Percentiles rank a stretch among this genome's conserved stretches.
Evolutionary conservation across 1,140 invertebrate genomes (phyloP).

Genomic region (Drosophila carrolli): DNA sequence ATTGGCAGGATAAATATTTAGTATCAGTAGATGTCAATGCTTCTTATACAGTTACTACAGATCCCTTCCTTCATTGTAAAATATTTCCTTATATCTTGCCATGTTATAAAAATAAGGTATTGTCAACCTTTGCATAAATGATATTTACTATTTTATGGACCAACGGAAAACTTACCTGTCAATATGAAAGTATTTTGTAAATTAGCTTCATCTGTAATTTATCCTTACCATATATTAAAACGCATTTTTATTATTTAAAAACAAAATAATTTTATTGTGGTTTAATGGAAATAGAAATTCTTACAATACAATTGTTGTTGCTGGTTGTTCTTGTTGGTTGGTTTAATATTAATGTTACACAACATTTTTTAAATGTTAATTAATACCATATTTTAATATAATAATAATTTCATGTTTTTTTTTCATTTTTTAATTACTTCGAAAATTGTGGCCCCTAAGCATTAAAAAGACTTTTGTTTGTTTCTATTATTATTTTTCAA

Average conservation of each 20-base stretch:
- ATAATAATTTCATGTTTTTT: conserved; percentile 66
- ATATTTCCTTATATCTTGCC: too few relatives aligned
- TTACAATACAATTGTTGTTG: conserved; percentile 82
- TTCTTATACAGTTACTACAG: too few relatives aligned
- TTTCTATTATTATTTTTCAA: conserved; percentile 58
- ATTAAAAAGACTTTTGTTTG: conserved; percentile 78
- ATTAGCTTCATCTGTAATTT: too few relatives aligned
- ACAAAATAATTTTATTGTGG: conserved; percentile 81
- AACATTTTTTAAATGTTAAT: conserved; percentile 83
- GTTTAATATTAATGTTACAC: conserved; percentile 80
- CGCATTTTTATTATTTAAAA: conserved; percentile 66
- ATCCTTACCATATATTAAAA: background rate
- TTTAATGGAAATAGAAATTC: conserved; percentile 84
- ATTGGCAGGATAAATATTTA: too few relatives aligned
- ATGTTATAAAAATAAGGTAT: too few relatives aligned
- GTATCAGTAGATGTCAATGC: too few relatives aligned
- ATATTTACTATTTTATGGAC: too few relatives aligned
- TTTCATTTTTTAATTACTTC: conserved; percentile 75
- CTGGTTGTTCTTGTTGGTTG: conserved; percentile 54
- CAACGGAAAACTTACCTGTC: too few relatives aligned
- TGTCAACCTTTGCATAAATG: too few relatives aligned
- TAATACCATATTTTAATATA: conserved; percentile 74
- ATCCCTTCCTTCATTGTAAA: too few relatives aligned
- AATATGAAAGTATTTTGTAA: too few relatives aligned
- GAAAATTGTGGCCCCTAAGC: conserved; percentile 83